Evolutionary conservation across 2,113 vertebrate species (phyloP).

Genomic region (Alligator sinensis): DNA sequence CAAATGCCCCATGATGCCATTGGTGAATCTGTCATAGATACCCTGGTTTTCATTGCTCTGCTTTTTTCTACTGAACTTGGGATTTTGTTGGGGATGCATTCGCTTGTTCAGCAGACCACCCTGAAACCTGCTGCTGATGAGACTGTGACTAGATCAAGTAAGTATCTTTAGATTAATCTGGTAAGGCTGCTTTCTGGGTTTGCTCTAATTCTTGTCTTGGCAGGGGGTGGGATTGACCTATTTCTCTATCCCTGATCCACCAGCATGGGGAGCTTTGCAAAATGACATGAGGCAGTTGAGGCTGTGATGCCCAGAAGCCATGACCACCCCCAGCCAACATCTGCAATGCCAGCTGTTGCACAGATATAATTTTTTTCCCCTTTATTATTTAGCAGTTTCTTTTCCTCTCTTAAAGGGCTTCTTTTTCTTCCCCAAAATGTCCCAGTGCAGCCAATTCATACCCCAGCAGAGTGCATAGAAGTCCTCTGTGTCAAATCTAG

Average conservation of each 20-base stretch:
- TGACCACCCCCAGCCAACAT: neutral
- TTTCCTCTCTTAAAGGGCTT: neutral
- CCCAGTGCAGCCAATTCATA: neutral
- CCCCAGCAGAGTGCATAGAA: accelerated
- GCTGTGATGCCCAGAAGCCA: neutral
- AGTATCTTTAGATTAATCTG: neutral
- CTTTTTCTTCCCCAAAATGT: neutral
- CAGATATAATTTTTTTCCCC: neutral
- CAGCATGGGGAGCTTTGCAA: neutral
- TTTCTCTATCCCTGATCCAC: neutral
- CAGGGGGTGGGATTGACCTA: neutral
- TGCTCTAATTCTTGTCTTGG: neutral
- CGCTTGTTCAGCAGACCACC: neutral
- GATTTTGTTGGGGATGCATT: neutral
- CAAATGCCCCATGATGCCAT: neutral
- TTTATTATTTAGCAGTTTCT: neutral
- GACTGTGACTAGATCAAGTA: neutral
- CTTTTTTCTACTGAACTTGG: neutral
- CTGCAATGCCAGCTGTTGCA: accelerated
- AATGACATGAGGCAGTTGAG: neutral
- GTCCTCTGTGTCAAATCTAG: neutral
- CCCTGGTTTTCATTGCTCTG: neutral
- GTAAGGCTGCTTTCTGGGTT: accelerated
- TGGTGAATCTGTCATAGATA: neutral
- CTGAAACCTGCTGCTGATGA: neutral